Percentiles rank a stretch among this genome's conserved stretches.
phyloP scores from a whole-genome alignment of 1,140 invertebrate species.

The Callitettix versicolor region DNA sequence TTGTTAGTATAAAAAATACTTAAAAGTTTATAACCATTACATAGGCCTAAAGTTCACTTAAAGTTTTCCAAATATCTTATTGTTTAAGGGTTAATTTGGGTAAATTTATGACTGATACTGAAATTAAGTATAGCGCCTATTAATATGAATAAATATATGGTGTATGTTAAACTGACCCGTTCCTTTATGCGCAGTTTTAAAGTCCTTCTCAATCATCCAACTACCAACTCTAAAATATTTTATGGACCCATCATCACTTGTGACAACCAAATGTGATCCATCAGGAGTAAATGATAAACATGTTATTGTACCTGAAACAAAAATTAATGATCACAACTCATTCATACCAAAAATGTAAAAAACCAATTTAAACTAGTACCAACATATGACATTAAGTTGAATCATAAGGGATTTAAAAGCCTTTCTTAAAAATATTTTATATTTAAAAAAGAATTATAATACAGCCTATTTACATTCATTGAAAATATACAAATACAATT shows the following conservation, averaged over 20 bases:
- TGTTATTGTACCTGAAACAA: slow-evolving; percentile 53
- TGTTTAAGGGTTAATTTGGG: too few species aligned
- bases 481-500: background rate
- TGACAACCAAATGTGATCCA: slow-evolving; percentile 66
- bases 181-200: slow-evolving; percentile 60
- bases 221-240: slow-evolving; percentile 68
- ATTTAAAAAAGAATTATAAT: background rate
- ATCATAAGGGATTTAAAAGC: too few species aligned
- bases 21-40: too few species aligned
- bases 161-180: slow-evolving; percentile 17
- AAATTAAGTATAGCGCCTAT: too few species aligned
- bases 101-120: too few species aligned
- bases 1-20: too few species aligned
- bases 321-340: background rate
- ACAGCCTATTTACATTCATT: background rate
- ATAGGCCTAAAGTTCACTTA: too few species aligned
- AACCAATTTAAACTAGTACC: too few species aligned
- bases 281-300: slow-evolving; percentile 62
- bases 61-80: too few species aligned
- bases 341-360: background rate
- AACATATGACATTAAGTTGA: too few species aligned
- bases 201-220: slow-evolving; percentile 74
- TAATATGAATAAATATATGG: too few species aligned
- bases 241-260: slow-evolving; percentile 73
- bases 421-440: too few species aligned